Percentiles rank a stretch among this genome's conserved stretches.
Evolutionary conservation across 2,113 vertebrate species (phyloP).

Genomic region (Pterocles gutturalis): DNA sequence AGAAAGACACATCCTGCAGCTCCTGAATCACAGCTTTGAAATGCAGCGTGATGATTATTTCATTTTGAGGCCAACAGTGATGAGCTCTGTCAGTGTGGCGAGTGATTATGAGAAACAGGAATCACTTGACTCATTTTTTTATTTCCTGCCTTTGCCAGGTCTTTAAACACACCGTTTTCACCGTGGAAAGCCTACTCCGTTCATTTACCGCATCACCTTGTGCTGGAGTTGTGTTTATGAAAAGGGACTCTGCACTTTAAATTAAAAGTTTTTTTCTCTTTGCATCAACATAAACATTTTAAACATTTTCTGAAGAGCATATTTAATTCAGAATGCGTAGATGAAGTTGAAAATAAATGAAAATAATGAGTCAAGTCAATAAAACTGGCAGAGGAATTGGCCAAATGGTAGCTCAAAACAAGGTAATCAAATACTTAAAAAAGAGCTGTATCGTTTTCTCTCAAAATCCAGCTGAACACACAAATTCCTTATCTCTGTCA

Average conservation of each 20-base stretch:
- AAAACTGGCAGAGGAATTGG: background rate
- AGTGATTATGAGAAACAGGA: background rate
- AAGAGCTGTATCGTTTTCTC: background rate
- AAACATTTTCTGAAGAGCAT: background rate
- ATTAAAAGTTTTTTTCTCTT: background rate
- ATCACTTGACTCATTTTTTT: background rate
- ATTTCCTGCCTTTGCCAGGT: background rate
- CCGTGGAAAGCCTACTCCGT: background rate
- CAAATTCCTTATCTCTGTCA: background rate
- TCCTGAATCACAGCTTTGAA: constrained; percentile 39
- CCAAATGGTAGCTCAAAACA: background rate
- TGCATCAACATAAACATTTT: background rate
- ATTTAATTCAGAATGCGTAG: background rate
- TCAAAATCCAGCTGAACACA: background rate
- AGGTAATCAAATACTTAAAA: background rate
- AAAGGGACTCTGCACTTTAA: background rate
- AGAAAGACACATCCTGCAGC: background rate
- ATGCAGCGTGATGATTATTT: background rate
- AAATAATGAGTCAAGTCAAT: background rate
- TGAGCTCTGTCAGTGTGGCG: background rate
- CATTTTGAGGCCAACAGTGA: background rate
- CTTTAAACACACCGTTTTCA: background rate
- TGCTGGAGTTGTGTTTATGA: background rate
- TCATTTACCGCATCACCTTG: background rate
- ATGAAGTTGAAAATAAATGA: background rate